Conservation (phyloP, 2,113 vertebrate genomes). For the Litocranius walleri region DNA sequence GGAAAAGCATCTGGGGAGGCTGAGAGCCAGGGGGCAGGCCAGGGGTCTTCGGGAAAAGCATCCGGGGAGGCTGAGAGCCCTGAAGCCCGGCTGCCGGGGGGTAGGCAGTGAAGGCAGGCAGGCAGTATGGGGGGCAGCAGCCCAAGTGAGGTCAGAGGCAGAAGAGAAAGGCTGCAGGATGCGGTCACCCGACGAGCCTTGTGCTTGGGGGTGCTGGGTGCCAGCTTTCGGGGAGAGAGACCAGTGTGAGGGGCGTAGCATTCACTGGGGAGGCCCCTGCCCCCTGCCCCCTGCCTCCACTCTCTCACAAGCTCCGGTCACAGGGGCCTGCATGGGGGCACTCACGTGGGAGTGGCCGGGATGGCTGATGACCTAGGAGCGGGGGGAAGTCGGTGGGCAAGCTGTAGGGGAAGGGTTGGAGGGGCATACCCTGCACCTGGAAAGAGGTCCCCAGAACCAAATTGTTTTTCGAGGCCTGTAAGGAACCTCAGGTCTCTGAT, state of each 20-base stretch:
- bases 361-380: not conserved
- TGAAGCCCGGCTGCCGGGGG: not conserved
- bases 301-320: not conserved
- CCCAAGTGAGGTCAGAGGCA: constrained; percentile 88
- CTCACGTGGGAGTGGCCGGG: fast-evolving
- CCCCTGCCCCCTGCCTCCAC: not conserved
- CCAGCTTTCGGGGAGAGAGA: constrained; percentile 82
- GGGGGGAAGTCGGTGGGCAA: not conserved
- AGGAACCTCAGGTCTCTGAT: not conserved
- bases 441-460: not conserved
- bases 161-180: constrained; percentile 86
- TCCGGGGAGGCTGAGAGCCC: not conserved
- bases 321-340: not conserved
- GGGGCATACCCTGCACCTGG: not conserved
- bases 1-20: not conserved
- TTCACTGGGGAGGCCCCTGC: not conserved
- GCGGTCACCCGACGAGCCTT: constrained; percentile 77
- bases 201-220: constrained; percentile 61
- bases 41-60: too few relatives aligned
- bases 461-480: not conserved
- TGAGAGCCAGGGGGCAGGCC: constrained; percentile 60
- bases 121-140: constrained; percentile 78
- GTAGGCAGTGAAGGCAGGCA: constrained; percentile 79
- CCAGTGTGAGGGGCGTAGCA: not conserved
- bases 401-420: too few relatives aligned